A percentile compares a stretch with the other conserved stretches of the same genome.
phyloP scores from a whole-genome alignment of 37 sponge, comb jelly and placozoan genomes.

The Hormiphora californensis region DNA sequence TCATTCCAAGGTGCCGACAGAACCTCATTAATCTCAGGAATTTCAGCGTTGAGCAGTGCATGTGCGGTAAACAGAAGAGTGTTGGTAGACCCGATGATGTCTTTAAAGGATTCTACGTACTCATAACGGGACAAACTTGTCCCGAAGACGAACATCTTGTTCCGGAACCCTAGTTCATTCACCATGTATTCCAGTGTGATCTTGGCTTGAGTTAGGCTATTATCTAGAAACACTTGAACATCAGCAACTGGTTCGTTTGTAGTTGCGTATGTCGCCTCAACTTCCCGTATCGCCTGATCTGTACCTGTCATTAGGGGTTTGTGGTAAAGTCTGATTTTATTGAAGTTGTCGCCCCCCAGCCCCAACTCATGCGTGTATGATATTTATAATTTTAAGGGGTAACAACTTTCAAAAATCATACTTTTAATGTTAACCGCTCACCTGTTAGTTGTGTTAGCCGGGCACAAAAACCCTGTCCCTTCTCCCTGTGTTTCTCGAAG shows the following conservation, averaged over 20 bases:
- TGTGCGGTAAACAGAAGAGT: not conserved
- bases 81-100: not conserved
- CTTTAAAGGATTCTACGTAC: not conserved
- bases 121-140: not conserved
- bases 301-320: no score
- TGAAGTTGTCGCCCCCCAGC: no score
- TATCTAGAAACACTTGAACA: not conserved
- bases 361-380: no score
- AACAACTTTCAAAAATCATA: no score
- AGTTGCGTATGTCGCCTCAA: not conserved
- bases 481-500: not conserved
- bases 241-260: not conserved
- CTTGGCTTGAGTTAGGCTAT: not conserved
- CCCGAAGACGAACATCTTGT: slow-evolving; percentile 25
- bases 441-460: no score
- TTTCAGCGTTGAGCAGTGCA: not conserved
- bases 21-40: not conserved
- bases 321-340: no score
- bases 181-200: not conserved
- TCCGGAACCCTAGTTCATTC: not conserved
- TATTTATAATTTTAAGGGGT: no score
- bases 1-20: not conserved
- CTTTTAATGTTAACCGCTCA: no score
- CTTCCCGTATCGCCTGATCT: not conserved
- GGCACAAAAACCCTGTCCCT: no score